These are phyloP conservation scores for Pan troglodytes DNA, from an alignment of 2,113 vertebrate genomes.

Conservation along the genomic window DNA sequence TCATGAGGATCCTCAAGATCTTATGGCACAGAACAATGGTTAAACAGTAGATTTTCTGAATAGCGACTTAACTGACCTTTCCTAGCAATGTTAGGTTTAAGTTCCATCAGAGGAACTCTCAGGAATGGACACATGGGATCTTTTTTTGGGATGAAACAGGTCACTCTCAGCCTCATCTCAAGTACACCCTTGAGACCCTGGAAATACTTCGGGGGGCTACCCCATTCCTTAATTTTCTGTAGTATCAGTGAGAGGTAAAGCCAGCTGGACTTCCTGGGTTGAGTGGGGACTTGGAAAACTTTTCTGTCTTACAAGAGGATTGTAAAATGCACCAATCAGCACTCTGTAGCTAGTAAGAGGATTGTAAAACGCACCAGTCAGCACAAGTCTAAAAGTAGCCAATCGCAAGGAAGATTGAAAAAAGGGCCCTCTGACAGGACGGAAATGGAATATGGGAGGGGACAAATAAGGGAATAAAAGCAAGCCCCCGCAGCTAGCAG, in stretches of 20 bases:
- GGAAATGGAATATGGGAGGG: no score
- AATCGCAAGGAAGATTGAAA: no score
- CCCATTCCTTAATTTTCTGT: neutral
- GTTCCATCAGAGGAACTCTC: neutral
- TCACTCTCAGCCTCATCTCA: neutral
- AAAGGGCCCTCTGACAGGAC: no score
- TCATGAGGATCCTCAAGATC: neutral
- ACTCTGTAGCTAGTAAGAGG: no score
- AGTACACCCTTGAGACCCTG: fast-evolving
- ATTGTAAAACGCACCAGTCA: no score
- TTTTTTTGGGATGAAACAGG: neutral
- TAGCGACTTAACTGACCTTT: slow-evolving; percentile 47
- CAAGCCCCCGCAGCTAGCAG: no score
- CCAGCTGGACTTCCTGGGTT: no score
- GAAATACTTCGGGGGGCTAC: neutral
- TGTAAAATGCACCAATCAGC: no score
- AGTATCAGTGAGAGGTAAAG: neutral
- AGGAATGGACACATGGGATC: neutral
- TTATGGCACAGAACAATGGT: neutral
- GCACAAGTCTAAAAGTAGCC: no score
- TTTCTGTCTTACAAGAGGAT: no score
- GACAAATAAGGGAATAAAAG: no score
- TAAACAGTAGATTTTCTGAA: neutral
- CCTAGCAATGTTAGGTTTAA: neutral
- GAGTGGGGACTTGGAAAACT: no score